Percentiles rank a stretch among this genome's conserved stretches.
Evolutionary conservation across 92 coral and sea anemone species (phyloP).

Genomic region (Pocillopora grandis): DNA sequence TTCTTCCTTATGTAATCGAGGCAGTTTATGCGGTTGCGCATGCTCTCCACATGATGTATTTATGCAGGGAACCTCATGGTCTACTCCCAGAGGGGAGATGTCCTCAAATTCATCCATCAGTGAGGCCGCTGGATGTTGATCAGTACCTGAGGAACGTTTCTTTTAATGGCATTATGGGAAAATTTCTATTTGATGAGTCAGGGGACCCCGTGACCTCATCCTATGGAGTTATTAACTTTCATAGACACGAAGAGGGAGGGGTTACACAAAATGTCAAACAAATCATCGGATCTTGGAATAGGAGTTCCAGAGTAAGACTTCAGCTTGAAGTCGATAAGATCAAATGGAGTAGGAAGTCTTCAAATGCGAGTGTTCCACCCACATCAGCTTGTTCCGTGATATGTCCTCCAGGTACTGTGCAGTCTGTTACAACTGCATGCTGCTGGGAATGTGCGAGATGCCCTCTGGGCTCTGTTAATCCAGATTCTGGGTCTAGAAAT

Average conservation of each 20-base stretch:
- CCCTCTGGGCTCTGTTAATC: slow-evolving; percentile 54
- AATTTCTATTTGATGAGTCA: slow-evolving; percentile 55
- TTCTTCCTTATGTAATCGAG: slow-evolving; percentile 61
- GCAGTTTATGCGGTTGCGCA: slow-evolving; percentile 63
- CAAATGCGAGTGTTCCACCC: slow-evolving; percentile 32
- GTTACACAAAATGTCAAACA: slow-evolving; percentile 17
- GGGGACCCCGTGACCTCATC: slow-evolving; percentile 66
- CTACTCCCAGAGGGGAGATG: slow-evolving; percentile 43
- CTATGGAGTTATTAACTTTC: slow-evolving; percentile 64
- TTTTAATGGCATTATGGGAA: slow-evolving; percentile 54
- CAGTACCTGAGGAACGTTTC: slow-evolving; percentile 57
- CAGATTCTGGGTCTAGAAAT: slow-evolving; percentile 15
- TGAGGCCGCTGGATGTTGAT: slow-evolving; percentile 63
- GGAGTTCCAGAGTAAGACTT: slow-evolving; percentile 20
- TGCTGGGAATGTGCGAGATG: slow-evolving; percentile 84
- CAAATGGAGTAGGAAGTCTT: slow-evolving; percentile 45
- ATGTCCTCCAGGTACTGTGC: slow-evolving; percentile 75
- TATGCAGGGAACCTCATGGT: slow-evolving; percentile 45
- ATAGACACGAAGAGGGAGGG: slow-evolving; percentile 11
- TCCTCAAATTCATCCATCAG: slow-evolving; percentile 46
- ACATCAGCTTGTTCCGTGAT: slow-evolving; percentile 51
- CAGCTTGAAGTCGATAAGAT: slow-evolving; percentile 27
- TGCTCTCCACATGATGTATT: slow-evolving; percentile 54
- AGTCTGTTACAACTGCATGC: slow-evolving; percentile 58
- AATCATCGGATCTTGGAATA: slow-evolving; percentile 51